Conservation (phyloP, 2,797 vertebrate genomes). For the Rhinichthys osculus region DNA sequence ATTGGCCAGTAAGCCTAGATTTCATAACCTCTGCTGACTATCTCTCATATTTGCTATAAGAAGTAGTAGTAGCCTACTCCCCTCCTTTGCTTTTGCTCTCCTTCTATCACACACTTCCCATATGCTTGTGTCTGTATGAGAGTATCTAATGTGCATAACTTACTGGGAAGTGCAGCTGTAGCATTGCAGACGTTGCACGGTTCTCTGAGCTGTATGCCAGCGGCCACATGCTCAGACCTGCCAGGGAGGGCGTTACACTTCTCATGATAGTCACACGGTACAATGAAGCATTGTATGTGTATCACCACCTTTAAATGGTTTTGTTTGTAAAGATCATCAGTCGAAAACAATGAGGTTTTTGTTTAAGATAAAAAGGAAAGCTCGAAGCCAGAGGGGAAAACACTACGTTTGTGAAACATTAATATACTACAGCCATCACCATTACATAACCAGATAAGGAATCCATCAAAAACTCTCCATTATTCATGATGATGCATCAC, state of each 20-base stretch:
- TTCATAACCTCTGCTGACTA: background rate
- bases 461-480: slow-evolving; percentile 53
- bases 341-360: background rate
- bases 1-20: background rate
- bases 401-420: slow-evolving; percentile 24
- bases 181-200: slow-evolving; percentile 37
- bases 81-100: slow-evolving; percentile 5
- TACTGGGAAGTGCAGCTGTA: slow-evolving; percentile 20
- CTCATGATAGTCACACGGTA: background rate
- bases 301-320: background rate
- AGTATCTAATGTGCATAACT: slow-evolving; percentile 42
- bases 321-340: no score
- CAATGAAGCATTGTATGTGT: slow-evolving; percentile 7
- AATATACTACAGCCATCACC: slow-evolving; percentile 26
- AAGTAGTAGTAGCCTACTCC: background rate
- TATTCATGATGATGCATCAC: slow-evolving; percentile 56
- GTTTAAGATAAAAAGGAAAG: background rate
- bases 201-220: slow-evolving; percentile 2
- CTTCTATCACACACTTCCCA: background rate
- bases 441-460: slow-evolving; percentile 31
- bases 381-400: slow-evolving; percentile 1
- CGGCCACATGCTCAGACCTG: background rate
- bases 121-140: slow-evolving; percentile 32
- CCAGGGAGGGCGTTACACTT: slow-evolving; percentile 12
- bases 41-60: background rate